Percentiles rank a stretch among this genome's conserved stretches.
Evolutionary conservation across 2,888 invertebrate species (phyloP).

Genomic region (Standfussiana lucernea): DNA sequence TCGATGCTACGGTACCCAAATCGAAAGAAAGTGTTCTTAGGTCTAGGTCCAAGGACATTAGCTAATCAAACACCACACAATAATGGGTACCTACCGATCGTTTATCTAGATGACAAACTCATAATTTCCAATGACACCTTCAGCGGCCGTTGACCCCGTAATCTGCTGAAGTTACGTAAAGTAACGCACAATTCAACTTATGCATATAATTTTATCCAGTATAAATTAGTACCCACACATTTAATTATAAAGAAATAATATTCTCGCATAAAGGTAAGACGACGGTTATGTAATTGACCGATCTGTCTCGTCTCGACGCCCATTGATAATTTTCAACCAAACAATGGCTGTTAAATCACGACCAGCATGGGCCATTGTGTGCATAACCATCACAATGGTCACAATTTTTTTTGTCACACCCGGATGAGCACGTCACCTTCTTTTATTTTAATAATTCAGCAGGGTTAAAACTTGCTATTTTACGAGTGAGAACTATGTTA

Average conservation of each 20-base stretch:
- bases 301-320: conserved; percentile 3
- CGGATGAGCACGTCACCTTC: conserved; percentile 28
- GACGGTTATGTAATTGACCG: conserved; percentile 11
- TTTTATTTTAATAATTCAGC: conserved; percentile 35
- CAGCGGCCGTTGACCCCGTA: neutral
- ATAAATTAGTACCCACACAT: neutral
- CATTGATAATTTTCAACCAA: conserved; percentile 27
- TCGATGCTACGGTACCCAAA: too few species aligned
- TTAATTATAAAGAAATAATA: neutral
- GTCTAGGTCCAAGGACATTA: too few species aligned
- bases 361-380: conserved; percentile 34
- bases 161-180: neutral
- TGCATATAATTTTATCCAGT: neutral
- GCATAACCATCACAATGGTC: conserved; percentile 32
- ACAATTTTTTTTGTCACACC: conserved; percentile 21
- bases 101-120: too few species aligned
- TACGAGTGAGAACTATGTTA: conserved; percentile 37
- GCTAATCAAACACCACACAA: too few species aligned
- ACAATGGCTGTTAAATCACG: conserved; percentile 19
- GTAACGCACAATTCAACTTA: neutral
- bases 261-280: neutral
- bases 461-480: conserved; percentile 28
- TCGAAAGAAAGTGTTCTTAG: too few species aligned
- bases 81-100: too few species aligned
- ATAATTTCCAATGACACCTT: neutral